These are phyloP conservation scores for Betta splendens DNA, from an alignment of 2,797 vertebrate genomes.

Conservation along the genomic window DNA sequence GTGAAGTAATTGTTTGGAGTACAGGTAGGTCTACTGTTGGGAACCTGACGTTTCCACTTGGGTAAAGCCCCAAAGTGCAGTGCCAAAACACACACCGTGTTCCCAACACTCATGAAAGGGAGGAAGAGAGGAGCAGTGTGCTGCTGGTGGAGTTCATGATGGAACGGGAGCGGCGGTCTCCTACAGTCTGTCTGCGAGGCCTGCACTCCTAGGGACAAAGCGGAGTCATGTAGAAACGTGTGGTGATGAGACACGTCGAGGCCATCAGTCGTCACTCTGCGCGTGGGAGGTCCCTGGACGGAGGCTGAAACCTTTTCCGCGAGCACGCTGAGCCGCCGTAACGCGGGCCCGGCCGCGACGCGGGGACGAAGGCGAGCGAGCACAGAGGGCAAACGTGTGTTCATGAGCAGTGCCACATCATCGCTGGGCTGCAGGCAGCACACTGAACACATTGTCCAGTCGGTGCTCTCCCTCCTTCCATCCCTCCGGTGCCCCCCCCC, in stretches of 20 bases:
- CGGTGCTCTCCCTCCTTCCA: constrained; percentile 48
- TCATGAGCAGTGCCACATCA: constrained; percentile 78
- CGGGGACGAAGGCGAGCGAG: constrained; percentile 37
- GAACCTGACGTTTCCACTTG: neutral
- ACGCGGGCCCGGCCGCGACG: too few species aligned
- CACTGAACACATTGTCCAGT: constrained; percentile 78
- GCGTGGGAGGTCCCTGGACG: constrained; percentile 6
- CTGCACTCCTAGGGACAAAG: too few species aligned
- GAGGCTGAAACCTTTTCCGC: too few species aligned
- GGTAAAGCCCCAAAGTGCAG: neutral
- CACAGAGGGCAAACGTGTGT: constrained; percentile 57
- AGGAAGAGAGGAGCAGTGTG: neutral
- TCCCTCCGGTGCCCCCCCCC: constrained; percentile 34
- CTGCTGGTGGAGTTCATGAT: neutral
- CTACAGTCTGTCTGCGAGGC: constrained; percentile 10
- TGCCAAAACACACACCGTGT: constrained; percentile 11
- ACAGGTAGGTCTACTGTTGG: neutral
- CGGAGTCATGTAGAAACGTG: too few species aligned
- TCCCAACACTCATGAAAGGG: neutral
- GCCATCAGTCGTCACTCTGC: too few species aligned
- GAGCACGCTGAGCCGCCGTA: too few species aligned
- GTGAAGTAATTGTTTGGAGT: neutral
- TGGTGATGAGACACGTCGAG: too few species aligned
- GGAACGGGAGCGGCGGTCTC: neutral
- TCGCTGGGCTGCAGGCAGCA: constrained; percentile 68